Evolutionary conservation across 2,113 vertebrate genomes (phyloP).

Genomic region (Protobothrops mucrosquamatus): DNA sequence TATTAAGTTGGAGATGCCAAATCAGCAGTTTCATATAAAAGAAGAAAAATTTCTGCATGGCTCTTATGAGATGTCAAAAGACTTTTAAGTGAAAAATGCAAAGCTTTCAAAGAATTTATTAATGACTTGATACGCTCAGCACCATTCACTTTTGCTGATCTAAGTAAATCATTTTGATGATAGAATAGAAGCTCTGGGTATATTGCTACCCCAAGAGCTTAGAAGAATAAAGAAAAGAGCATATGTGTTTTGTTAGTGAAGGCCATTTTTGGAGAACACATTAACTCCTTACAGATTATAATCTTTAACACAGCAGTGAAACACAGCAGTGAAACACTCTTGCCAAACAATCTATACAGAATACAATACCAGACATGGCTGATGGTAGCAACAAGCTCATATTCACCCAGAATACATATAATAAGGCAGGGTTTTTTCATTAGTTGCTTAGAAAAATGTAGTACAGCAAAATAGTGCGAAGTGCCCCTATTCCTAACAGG

Average conservation of each 20-base stretch:
- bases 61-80: neutral
- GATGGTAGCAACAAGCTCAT: neutral
- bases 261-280: neutral
- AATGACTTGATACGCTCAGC: neutral
- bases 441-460: neutral
- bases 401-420: neutral
- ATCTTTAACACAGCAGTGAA: neutral
- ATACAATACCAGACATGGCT: neutral
- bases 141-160: neutral
- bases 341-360: neutral
- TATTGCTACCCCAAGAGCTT: neutral
- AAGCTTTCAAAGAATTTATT: constrained; percentile 4
- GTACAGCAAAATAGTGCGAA: neutral
- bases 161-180: constrained; percentile 1
- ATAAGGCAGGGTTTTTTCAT: neutral
- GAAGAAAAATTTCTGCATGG: neutral
- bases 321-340: neutral
- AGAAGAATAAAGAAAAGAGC: neutral
- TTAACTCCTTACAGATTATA: neutral
- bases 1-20: neutral
- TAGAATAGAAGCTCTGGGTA: neutral
- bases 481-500: neutral
- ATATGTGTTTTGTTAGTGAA: neutral
- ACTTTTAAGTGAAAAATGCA: constrained; percentile 2
- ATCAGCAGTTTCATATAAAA: neutral